Base-by-base conservation (phyloP, 2,888 invertebrate species). In the Didymodactylos carnosus region DNA sequence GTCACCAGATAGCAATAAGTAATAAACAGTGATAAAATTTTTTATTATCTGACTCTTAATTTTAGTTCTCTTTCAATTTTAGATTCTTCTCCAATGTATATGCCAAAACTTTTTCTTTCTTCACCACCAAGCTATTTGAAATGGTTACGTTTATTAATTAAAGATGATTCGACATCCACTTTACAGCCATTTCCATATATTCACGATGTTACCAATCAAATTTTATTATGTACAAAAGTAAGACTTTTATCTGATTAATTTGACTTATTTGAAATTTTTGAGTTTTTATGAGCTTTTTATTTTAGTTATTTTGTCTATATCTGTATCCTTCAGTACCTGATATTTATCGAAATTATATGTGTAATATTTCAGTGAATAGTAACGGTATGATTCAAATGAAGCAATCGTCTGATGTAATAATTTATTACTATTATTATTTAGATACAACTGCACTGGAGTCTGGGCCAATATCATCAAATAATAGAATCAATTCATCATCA, bases 121-220 rank as follows among this genome's bases (percentile, higher is more conserved):
- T 35, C 62, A 19, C 62, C 62, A n/a, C 62, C 62, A 35, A 62
- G 62, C 35, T 62, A 62, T 35, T 62, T 62, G n/a, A 62, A 62
- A 62, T 62, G 62, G 62, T 19, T n/a, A 35, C 62, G 62, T 2
- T 35, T 62, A n/a, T 8, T 62, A 62, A 35, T 35, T n/a, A 29
- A 19, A 62, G 29, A 29, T 8, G 62, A 62, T 35, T 35, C 29
- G 29, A 11, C 16, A 35, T n/a, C 10, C n/a, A 29, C 29, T 35
- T 62, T 62, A 35, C 11, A 29, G 11, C 71, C 74, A 23, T 74
- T 74, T 74, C 74, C 74, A 6, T 35, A 71, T 40, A 74, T 74
- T 46, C 29, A 71, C 13, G n/a, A 53, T 7, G 71, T 74, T 3
- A 74, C 74, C n/a, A 71, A 74, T 27, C 71, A 71, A 29, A 74